Evolutionary conservation across 2,113 vertebrate genomes (phyloP), one percentile per base, ranked within the genome.

Genomic region (Trichechus manatus): DNA sequence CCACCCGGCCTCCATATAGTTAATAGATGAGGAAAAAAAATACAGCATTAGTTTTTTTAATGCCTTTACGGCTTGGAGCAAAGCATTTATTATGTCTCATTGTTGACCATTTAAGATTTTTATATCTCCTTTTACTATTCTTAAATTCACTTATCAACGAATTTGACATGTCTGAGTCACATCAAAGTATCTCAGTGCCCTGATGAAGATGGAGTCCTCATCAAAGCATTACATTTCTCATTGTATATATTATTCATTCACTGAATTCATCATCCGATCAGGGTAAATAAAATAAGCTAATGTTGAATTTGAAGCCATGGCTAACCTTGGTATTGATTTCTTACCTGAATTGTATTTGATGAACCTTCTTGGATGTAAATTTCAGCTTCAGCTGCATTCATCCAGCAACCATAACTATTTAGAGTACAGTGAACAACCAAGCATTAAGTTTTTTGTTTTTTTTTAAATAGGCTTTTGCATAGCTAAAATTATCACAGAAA

Each of bases 341-440:
- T 63, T 96, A 92, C 68, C 63, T 93, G 9, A 47, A 79, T 85
- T 81, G n/a, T 93, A 27, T 91, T 96, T 93, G 23, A 70, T 94
- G 31, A 83, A 83, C 13, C 15, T 77, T 94, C 3, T 85, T 83
- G 47, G 44, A 85, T 25, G 15, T 56, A 22, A 74, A 85, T 70
- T 25, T 94, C 59, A 92, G 25, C 42, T 94, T 94, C 53, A 87
- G 1, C 36, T 94, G 19, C 8, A 75, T 47, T 94, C 20, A 89
- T 74, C 39, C 53, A 90, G 39, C 22, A 95, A 19, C 63, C 10
- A 0, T 94, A 61, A 8, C 56, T 64, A 14, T 72, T 95, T 72
- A 91, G 63, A 91, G 86, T 23, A 80, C 9, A 70, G 47, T 39
- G 31, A 63, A 77, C 31, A 96, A 61, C 9, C 36, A 91, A 63